Evolutionary conservation across 2,888 invertebrate species (phyloP), one percentile per base, ranked within the genome.

Genomic region (Thymelicus acteon): DNA sequence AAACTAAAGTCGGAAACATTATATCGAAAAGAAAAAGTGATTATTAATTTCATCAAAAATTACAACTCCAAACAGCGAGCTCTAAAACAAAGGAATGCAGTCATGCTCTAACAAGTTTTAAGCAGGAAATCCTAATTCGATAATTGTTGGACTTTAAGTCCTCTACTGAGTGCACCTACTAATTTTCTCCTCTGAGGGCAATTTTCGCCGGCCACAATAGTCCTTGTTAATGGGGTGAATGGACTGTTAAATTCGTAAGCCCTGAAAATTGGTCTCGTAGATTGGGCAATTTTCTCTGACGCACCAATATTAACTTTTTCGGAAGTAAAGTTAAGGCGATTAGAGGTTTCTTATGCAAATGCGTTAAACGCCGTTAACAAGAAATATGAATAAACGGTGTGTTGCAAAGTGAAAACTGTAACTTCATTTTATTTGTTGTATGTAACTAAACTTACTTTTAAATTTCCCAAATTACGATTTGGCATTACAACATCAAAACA

Each of bases 71-170:
- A 76, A 72, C 75, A 68, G 57, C 54, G 71, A 72, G 37, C 47
- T 73, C 69, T 72, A 72, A 72, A 78, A 74, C 74, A 73, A 76
- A 75, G 76, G 74, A 77, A 78, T 75, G 52, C 67, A 58, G 48
- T 47, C 47, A 57, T 62, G 47, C 48, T 63, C 47, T 37, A 69
- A 63, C 57, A 49, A 62, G 68, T 15, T 37, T 58, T 64, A 70
- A 80, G 78, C 85, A 87, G 92, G 91, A 92, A 88, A 85, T 81
- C 81, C 85, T 91, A 88, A 92, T 89, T 88, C 87, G 87, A 87
- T 92, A 92, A 92, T 92, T 89, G 90, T 83, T 83, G 80, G 69
- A 64, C 49, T 60, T 70, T 58, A 64, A 69, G 49, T 69, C 39
- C 24, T 52, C 60, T 40, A 64, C 60, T 64, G 64, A 60, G 70